Base-by-base conservation (phyloP, 1,140 invertebrate genomes). In the Orchestia grillus region DNA sequence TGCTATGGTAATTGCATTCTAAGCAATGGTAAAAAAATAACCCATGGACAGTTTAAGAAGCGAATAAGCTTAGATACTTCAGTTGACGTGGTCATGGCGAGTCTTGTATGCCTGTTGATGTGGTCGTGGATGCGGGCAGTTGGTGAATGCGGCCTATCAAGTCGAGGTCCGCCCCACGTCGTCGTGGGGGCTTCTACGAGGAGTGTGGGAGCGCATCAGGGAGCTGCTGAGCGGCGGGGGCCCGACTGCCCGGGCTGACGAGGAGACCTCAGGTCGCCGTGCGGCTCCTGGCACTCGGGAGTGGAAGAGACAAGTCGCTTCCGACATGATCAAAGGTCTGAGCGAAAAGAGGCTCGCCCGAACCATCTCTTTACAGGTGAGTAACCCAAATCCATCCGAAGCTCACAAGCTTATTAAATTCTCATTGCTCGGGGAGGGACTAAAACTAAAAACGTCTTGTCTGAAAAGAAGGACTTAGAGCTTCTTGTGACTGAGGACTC, bases 81-180 rank as follows among this genome's bases (percentile, higher is more conserved):
- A 77, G 62, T 77, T 77, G 62, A 77, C 36, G 11, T 77, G 11
- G 36, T 77, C 3, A 23, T 77, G 62, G 15, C 11, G 62, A 8
- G 11, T 19, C 11, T 77, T 77, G 11, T 36, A 36, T 77, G 62
- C 28, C 1, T 77, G 28, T 77, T 36, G 62, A 23, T 36, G 62
- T 23, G 3, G 11, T 77, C 3, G 1, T 77, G 11, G 11, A 77
- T 36, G 36, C 28, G 15, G 36, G n/a, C 96, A 98, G 98, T 98
- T 99, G 97, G 97, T 99, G 90, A 98, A 98, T 96, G 98, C 98
- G 44, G 98, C 99, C 8, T 98, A 99, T 96, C 98, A 98, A 96
- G 98, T 99, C n/a, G 98, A 99, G 97, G 98, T 99, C n/a, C 98
- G 98, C 97, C 98, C 98, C 47, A 98, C 98, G 90, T 98, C 98